phyloP scores from a whole-genome alignment of 2,113 vertebrate genomes.

The Anseranas semipalmata region DNA sequence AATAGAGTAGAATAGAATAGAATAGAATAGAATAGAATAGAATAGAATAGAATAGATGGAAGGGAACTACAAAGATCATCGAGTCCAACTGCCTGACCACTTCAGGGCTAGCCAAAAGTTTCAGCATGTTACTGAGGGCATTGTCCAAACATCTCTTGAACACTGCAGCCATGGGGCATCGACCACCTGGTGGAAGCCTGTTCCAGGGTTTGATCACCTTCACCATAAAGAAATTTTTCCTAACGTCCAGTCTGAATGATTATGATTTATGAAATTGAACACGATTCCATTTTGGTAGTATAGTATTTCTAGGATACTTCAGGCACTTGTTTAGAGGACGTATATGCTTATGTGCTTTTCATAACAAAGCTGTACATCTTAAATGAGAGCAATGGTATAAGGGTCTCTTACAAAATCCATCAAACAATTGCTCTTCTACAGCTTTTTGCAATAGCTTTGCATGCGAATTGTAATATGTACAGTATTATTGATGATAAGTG shows the following conservation, averaged over 20 bases:
- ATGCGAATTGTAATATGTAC: background rate
- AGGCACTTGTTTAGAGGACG: background rate
- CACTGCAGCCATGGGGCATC: background rate
- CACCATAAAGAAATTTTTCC: background rate
- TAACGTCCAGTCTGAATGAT: background rate
- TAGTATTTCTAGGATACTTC: background rate
- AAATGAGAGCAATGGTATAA: background rate
- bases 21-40: no score
- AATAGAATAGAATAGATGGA: no score
- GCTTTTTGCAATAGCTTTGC: background rate
- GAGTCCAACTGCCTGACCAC: no score
- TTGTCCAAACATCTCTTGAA: background rate
- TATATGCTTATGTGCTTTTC: fast-evolving
- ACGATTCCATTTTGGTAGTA: background rate
- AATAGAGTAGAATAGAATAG: background rate
- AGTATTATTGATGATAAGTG: background rate
- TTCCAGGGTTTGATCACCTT: background rate
- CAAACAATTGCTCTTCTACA: background rate
- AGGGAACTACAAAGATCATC: no score
- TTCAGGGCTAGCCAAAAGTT: no score
- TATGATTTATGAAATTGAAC: background rate
- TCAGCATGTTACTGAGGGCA: background rate
- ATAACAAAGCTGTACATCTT: background rate
- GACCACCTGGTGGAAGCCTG: background rate
- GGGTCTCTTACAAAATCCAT: background rate